Conservation (phyloP, 2,888 invertebrate genomes). For the Eupithecia subumbrata region DNA sequence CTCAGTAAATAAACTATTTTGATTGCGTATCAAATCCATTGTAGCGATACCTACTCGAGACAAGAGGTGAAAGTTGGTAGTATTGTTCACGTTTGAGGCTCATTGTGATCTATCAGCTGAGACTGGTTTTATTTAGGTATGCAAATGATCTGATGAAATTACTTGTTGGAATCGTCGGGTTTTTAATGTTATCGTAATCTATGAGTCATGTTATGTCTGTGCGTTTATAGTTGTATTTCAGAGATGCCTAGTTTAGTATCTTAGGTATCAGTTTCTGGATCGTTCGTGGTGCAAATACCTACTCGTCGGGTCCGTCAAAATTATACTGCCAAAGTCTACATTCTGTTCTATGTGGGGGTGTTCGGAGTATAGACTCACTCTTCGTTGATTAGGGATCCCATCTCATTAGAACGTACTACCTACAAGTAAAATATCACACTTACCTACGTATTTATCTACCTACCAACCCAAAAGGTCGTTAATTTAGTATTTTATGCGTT, state of each 20-base stretch:
- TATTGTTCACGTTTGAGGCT: slow-evolving; percentile 52
- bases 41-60: slow-evolving; percentile 31
- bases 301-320: too few species aligned
- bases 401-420: not conserved
- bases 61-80: slow-evolving; percentile 54
- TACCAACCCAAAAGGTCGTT: not conserved
- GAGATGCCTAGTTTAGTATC: not conserved
- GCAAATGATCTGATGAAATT: slow-evolving; percentile 61
- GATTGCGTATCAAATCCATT: slow-evolving; percentile 31
- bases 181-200: slow-evolving; percentile 36
- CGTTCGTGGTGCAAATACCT: not conserved
- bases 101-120: slow-evolving; percentile 53
- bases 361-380: not conserved
- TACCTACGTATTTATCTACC: not conserved
- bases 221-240: too few species aligned
- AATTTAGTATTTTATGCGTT: not conserved
- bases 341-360: not conserved
- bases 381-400: not conserved
- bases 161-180: slow-evolving; percentile 45
- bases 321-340: not conserved
- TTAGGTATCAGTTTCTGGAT: not conserved
- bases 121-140: slow-evolving; percentile 56
- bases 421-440: not conserved
- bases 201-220: slow-evolving; percentile 31
- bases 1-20: slow-evolving; percentile 16